Percentiles rank a stretch among this genome's conserved stretches.
Conservation (phyloP, 2,797 vertebrate genomes). For the Ara ararauna region DNA sequence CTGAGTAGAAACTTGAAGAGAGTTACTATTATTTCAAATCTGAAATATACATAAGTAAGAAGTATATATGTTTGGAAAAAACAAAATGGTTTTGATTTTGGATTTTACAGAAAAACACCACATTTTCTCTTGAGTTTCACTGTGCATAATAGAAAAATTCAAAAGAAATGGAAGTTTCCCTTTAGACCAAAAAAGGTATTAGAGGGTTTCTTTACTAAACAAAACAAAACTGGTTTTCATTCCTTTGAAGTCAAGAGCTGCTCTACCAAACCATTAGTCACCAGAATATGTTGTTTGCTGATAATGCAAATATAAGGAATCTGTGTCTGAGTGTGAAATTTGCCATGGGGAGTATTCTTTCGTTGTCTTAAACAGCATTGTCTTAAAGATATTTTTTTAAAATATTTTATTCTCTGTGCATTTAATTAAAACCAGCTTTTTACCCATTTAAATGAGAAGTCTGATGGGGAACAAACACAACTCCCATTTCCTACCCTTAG, state of each 20-base stretch:
- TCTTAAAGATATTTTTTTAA: neutral
- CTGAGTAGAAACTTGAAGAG: neutral
- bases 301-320: neutral
- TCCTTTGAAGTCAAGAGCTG: neutral
- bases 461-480: neutral
- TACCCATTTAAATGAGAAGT: neutral
- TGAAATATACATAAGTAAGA: neutral
- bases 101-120: neutral
- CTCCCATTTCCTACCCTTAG: neutral
- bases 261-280: neutral
- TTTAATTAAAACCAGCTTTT: neutral
- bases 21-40: neutral
- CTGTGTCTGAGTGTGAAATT: neutral
- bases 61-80: neutral
- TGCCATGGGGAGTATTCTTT: neutral
- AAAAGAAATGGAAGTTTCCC: neutral
- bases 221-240: neutral
- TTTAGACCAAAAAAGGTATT: neutral
- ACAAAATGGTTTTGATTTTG: neutral
- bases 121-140: neutral
- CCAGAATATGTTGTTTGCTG: neutral
- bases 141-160: neutral
- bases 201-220: neutral
- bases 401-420: neutral
- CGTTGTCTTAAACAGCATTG: neutral